Percentiles rank a stretch among this genome's conserved stretches.
phyloP scores from a whole-genome alignment of 2,113 vertebrate genomes.

The Pogona vitticeps region DNA sequence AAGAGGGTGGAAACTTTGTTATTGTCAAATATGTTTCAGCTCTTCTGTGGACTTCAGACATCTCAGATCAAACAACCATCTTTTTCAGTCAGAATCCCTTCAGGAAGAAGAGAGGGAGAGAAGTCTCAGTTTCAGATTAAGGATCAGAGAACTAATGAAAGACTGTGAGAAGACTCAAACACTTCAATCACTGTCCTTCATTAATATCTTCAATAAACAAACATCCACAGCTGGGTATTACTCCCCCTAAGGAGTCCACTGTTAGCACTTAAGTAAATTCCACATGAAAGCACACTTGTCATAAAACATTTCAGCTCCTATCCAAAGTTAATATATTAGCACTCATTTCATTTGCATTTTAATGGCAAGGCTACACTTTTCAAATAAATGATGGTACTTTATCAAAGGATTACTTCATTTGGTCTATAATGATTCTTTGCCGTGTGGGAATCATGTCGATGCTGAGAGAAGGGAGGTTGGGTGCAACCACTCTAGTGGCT shows the following conservation, averaged over 20 bases:
- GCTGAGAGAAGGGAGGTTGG: neutral
- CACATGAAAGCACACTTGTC: constrained; percentile 71
- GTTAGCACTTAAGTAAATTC: constrained; percentile 66
- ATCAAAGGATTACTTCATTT: constrained; percentile 73
- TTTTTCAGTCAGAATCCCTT: constrained; percentile 53
- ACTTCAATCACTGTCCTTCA: constrained; percentile 46
- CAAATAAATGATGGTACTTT: constrained; percentile 69
- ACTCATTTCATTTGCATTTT: constrained; percentile 77
- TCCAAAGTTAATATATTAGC: constrained; percentile 71
- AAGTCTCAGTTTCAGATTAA: constrained; percentile 37
- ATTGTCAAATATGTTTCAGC: constrained; percentile 26
- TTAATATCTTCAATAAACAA: constrained; percentile 73
- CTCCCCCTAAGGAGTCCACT: constrained; percentile 41
- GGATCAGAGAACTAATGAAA: constrained; percentile 50
- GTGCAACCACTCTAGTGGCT: constrained; percentile 17
- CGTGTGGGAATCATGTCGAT: neutral
- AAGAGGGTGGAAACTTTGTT: constrained; percentile 1
- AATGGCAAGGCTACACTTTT: constrained; percentile 71
- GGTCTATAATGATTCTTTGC: constrained; percentile 45
- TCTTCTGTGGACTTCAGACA: neutral
- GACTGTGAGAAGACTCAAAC: constrained; percentile 46
- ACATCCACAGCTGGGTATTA: constrained; percentile 23
- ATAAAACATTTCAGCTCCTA: constrained; percentile 66
- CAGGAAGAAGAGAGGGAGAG: constrained; percentile 15
- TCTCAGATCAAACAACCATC: constrained; percentile 57